Conservation (phyloP, 2,888 invertebrate genomes). For the Allophyes oxyacanthae region DNA sequence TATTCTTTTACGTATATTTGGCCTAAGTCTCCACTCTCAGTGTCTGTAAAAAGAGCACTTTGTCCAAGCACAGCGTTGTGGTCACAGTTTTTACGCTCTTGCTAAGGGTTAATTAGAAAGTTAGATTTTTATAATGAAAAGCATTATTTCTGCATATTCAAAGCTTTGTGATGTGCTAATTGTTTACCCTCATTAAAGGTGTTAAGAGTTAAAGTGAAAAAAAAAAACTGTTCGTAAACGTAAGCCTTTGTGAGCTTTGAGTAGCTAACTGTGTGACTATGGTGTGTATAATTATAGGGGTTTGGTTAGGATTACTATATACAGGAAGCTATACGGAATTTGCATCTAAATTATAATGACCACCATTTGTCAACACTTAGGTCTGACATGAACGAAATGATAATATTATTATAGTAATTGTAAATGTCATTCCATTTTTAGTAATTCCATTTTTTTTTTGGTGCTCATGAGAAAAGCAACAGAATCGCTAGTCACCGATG, state of each 20-base stretch:
- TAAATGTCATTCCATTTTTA: too few relatives aligned
- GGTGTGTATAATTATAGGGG: conserved; percentile 15
- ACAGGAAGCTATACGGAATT: not conserved
- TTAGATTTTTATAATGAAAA: conserved; percentile 71
- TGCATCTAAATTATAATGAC: too few relatives aligned
- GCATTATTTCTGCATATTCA: conserved; percentile 58
- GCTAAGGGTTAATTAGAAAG: conserved; percentile 77
- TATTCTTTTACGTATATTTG: not conserved
- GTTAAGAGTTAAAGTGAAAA: conserved; percentile 47
- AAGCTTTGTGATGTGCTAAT: conserved; percentile 53
- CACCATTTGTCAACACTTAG: too few relatives aligned
- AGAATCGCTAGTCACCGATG: too few relatives aligned
- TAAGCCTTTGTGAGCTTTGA: conserved; percentile 24
- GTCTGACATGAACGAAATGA: too few relatives aligned
- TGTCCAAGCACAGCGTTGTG: conserved; percentile 64
- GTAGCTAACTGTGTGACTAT: conserved; percentile 33
- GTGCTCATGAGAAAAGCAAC: too few relatives aligned
- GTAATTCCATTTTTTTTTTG: too few relatives aligned
- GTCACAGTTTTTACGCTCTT: conserved; percentile 65
- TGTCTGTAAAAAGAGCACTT: conserved; percentile 58
- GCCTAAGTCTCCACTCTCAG: conserved; percentile 48
- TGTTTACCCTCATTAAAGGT: conserved; percentile 54
- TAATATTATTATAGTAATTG: too few relatives aligned
- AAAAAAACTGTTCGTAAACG: conserved; percentile 13
- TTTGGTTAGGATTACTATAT: not conserved